Base-by-base conservation (phyloP, 1,140 invertebrate species). In the Psilanteris sp. region DNA sequence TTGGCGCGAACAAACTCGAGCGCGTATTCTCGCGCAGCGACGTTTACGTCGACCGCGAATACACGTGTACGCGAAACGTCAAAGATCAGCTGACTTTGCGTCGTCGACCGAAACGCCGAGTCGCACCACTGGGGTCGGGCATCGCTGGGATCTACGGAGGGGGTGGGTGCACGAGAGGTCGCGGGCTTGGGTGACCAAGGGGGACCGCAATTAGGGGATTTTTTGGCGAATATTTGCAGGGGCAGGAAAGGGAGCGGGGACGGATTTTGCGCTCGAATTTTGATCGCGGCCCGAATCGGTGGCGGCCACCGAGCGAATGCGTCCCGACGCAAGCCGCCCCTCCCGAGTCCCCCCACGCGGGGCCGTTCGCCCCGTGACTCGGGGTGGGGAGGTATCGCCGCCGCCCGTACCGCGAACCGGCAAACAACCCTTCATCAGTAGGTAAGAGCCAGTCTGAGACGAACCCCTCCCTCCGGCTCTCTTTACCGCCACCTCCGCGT, bases 281-380 rank as follows among this genome's bases (percentile, higher is more conserved):
- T 70, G 80, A 54, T 50, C 48, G 77, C 81, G 82, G 83, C 83
- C 61, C 72, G 50, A 67, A 83, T 84, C 85, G 82, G 76, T 81
- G 85, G 86, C 86, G 84, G 83, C 83, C 85, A 85, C 80, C 85
- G 84, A 87, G 86, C 86, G 85, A 88, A 86, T 87, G 87, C 83
- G 82, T 79, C 10, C 62, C 79, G 79, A 83, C 70, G 79, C 82
- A 81, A 73, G 75, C 79, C 81, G 81, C 83, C 85, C 82, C 84
- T 85, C 84, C 83, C 79, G 82, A 82, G 78, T 83, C 55, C 52
- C 71, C 76, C 59, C 61, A 52, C 62, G 14, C 36, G 20, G 10
- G 9, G 37, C 13, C 5, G n/a, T 1, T 18, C 8, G 32, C 7
- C 13, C 13, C 18, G 57, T 39, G 15, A 32, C 71, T 32, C 57